Evolutionary conservation across 2,797 vertebrate species (phyloP), one percentile per base, ranked within the genome.

Genomic region (Lerista edwardsae): DNA sequence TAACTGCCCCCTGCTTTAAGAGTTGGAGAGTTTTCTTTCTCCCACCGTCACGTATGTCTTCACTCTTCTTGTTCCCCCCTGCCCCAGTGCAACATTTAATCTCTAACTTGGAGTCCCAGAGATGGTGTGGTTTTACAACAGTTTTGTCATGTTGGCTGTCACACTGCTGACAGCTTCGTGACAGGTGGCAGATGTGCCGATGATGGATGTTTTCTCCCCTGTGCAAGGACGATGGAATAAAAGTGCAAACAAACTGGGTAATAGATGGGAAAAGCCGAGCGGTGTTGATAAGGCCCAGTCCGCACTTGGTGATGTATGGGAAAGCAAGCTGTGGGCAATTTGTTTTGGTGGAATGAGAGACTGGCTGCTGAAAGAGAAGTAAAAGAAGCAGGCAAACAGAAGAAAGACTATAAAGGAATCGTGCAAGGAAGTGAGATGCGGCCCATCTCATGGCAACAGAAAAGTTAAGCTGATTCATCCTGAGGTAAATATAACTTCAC

Each of bases 211-310:
- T 97, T 94, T 93, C 95, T 95, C 94, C 95, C 97, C 95, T 92
- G 96, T 96, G 97, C 97, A 98, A 99, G 98, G 98, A 97, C 97
- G 93, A 93, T 91, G 94, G 97, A 97, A 98, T 97, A 97, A 98
- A 97, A 98, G 97, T 97, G 97, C 97, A 98, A 98, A 98, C 97
- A 98, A 98, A 98, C 97, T 95, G 92, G 95, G 97, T 98, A 98
- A 98, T 98, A 97, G 98, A 98, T 98, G 98, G 97, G 96, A 96
- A 96, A 94, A 96, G 96, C 96, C 95, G 95, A 96, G 96, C 93
- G 91, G 94, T 84, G 87, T 96, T 97, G 97, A 97, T 97, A 97
- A 97, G 96, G 95, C 96, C 95, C 85, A 94, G 96, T 96, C 95
- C 90, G 87, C 83, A 91, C 95, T 92, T 95, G 91, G 95, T 98